phyloP scores from a whole-genome alignment of 2,113 vertebrate species.

The Corvus hawaiiensis region DNA sequence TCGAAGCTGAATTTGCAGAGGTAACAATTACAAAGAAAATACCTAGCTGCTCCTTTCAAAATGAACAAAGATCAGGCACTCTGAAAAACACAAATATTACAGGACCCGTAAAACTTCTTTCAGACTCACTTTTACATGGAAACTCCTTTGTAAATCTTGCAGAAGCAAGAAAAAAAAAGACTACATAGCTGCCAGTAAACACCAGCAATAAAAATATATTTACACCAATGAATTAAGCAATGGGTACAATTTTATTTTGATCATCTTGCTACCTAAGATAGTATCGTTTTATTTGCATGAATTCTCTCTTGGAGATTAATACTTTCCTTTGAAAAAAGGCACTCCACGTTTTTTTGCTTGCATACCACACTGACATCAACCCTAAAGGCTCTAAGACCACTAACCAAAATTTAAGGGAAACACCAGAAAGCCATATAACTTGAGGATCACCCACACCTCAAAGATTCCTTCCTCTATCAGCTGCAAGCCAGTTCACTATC shows the following conservation, averaged over 20 bases:
- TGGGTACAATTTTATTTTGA: not conserved
- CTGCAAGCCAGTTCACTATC: not conserved
- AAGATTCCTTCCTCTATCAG: not conserved
- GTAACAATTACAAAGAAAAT: not conserved
- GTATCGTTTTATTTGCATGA: not conserved
- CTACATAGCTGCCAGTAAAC: not conserved
- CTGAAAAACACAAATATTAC: not conserved
- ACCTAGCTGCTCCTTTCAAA: not conserved
- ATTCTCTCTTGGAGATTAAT: not conserved
- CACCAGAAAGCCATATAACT: not conserved
- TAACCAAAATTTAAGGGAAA: not conserved
- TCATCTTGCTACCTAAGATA: not conserved
- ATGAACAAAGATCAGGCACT: not conserved
- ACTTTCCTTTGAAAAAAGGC: not conserved
- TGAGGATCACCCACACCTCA: not conserved
- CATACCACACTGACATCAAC: not conserved
- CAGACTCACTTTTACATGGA: not conserved
- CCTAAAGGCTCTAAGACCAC: not conserved
- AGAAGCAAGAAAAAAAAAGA: not conserved
- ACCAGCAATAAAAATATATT: not conserved
- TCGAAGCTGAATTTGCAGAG: constrained; percentile 2
- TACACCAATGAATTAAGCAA: not conserved
- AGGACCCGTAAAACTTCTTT: not conserved
- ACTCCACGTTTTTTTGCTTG: not conserved
- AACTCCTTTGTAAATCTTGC: not conserved